A percentile compares a stretch with the other conserved stretches of the same genome.
Conservation (phyloP, 64 coral and sea anemone species). For the Astreopora myriophthalma region DNA sequence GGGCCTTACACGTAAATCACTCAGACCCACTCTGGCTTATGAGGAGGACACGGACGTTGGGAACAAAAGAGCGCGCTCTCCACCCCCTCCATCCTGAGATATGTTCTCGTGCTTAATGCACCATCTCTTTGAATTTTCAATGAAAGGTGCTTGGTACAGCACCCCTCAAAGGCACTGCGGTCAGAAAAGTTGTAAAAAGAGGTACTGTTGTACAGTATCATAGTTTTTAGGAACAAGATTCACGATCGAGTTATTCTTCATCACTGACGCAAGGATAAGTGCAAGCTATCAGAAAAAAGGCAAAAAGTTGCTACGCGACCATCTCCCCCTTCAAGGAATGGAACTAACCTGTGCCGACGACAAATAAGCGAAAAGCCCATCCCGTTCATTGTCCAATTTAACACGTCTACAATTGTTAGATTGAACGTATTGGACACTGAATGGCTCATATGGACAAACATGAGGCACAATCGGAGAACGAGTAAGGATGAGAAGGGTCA, state of each 20-base stretch:
- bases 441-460: neutral
- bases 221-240: neutral
- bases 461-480: neutral
- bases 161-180: neutral
- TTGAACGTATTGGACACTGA: neutral
- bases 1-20: slow-evolving; percentile 89
- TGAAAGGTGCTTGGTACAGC: neutral
- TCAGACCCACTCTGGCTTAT: slow-evolving; percentile 60
- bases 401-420: neutral
- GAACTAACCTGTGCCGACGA: too few species aligned
- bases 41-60: neutral
- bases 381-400: neutral
- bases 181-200: neutral
- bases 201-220: neutral
- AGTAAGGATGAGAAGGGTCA: neutral
- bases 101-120: neutral
- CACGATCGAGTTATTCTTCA: neutral
- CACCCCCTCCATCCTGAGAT: neutral
- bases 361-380: neutral
- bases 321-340: too few species aligned
- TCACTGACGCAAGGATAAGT: neutral
- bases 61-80: neutral
- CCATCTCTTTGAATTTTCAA: neutral
- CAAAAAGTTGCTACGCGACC: neutral
- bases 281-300: neutral